Evolutionary conservation across 37 sponge, comb jelly and placozoan genomes (phyloP).

Genomic region (Mnemiopsis leidyi): DNA sequence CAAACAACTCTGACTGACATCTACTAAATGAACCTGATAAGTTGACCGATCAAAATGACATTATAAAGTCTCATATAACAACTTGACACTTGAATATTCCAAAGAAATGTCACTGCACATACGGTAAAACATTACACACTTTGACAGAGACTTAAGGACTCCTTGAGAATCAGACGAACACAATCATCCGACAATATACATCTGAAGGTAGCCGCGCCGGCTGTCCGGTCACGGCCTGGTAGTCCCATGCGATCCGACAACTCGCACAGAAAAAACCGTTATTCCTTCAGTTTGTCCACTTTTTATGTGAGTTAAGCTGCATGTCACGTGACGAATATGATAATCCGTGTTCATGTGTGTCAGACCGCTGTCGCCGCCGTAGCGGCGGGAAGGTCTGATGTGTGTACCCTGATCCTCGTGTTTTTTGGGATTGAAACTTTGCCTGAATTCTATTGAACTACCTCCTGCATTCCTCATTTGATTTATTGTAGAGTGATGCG

Average conservation of each 20-base stretch:
- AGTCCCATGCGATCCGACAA: background rate
- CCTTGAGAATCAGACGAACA: background rate
- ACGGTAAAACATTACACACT: background rate
- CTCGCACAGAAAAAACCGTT: slow-evolving; percentile 1
- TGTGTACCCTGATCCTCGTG: background rate
- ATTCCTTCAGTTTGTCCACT: slow-evolving; percentile 52
- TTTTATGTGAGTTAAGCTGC: slow-evolving; percentile 50
- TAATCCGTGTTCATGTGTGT: background rate
- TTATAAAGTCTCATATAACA: too few relatives aligned
- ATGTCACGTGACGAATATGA: too few relatives aligned
- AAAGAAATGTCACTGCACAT: background rate
- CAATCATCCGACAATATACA: slow-evolving; percentile 6
- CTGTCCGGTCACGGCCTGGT: background rate
- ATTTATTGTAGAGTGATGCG: too few relatives aligned
- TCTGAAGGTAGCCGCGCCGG: background rate
- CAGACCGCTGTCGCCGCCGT: too few relatives aligned
- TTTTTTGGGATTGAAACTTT: background rate
- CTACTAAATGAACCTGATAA: background rate
- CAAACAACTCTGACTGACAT: background rate
- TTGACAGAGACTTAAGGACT: background rate
- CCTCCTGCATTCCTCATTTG: too few relatives aligned
- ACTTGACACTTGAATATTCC: too few relatives aligned
- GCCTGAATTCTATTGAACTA: too few relatives aligned
- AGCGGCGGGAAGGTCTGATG: too few relatives aligned
- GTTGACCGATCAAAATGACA: too few relatives aligned